Evolutionary conservation across 2,797 vertebrate species (phyloP), one percentile per base, ranked within the genome.

Genomic region (Hemitrygon akajei): DNA sequence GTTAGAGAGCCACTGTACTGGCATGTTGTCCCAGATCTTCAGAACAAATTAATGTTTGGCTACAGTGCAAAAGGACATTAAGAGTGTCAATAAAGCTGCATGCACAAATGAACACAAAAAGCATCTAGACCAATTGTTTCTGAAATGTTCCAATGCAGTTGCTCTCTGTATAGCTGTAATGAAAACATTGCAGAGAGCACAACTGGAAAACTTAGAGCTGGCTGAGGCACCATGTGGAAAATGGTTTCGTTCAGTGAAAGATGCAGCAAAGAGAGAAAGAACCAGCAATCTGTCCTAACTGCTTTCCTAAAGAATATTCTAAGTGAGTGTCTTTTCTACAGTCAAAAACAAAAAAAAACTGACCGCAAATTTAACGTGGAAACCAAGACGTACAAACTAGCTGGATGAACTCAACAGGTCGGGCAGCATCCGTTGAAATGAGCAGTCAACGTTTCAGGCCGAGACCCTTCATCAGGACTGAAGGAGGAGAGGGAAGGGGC

Each of bases 111-210:
- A 6, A 84, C 2, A 84, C 30, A 27, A 87, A 87, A 87, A 66
- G 4, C 16, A 63, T 84, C 25, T 12, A 58, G 47, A 58, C 47
- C 47, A 37, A 73, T 66, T 71, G 69, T 34, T 91, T 91, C 34
- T 92, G 69, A 92, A 75, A 75, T 75, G 69, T 92, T 92, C 71
- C 37, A 25, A 91, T n/a, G 56, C 87, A 73, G 22, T 34, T 60
- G 34, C 25, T 66, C 27, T 47, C 40, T 34, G 25, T 73, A 37
- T 27, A 40, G 34, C 18, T 47, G 37, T 71, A 73, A 91, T 91
- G 66, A 91, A 73, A 40, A 47, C 22, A 91, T 89, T 89, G 58
- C 47, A 47, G 47, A 47, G 47, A 47, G 47, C 47, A 47, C 47
- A 47, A 2, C 4, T 47, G 47, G 47, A 47, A 47, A 47, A 47